Base-by-base conservation (phyloP, 2,113 vertebrate genomes). In the Myocastor coypus region DNA sequence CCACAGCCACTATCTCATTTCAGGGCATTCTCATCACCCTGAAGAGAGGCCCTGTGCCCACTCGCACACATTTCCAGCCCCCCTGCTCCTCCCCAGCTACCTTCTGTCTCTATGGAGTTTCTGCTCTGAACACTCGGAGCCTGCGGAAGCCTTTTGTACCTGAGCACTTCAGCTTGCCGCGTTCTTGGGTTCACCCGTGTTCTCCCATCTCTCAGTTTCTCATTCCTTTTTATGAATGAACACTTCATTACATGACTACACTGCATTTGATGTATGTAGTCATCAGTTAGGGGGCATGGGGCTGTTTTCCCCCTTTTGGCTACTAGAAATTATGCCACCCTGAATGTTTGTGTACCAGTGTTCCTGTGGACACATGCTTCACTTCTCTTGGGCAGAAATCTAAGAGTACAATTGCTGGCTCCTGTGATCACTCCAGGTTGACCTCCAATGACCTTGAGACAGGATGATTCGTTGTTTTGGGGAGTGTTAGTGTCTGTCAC, bases 111-210 rank as follows among this genome's bases (percentile, higher is more conserved):
- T 32, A 8, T 7, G 9, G 61, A 30, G 13, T 28, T 19, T 22
- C 57, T n/a, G 7, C n/a, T 66, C 57, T 32, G 69, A 30, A 50
- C 24, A 24, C 50, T 11, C 10, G 5, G 3, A 4, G 3, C 13
- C 17, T 12, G n/a, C 22, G 11, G 46, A 64, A 77, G 30, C 50
- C 90, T 14, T 19, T 34, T 16, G 34, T 0, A 4, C 8, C 69
- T 34, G 17, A 5, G 3, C 42, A 10, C 50, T 69, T 32, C 37
- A 14, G 1, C 13, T 20, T 1, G 2, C 10, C 13, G 2, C 13
- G 16, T 46, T 55, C 20, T 40, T 7, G 77, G 50, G 30, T 24
- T 26, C 34, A 34, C 32, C n/a, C 11, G 1, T 9, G 64, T 14
- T 16, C 10, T 40, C 20, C 1, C 7, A 3, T 22, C 16, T 22